Evolutionary conservation across 2,113 vertebrate genomes (phyloP).

Genomic region (Puffinus mauretanicus): DNA sequence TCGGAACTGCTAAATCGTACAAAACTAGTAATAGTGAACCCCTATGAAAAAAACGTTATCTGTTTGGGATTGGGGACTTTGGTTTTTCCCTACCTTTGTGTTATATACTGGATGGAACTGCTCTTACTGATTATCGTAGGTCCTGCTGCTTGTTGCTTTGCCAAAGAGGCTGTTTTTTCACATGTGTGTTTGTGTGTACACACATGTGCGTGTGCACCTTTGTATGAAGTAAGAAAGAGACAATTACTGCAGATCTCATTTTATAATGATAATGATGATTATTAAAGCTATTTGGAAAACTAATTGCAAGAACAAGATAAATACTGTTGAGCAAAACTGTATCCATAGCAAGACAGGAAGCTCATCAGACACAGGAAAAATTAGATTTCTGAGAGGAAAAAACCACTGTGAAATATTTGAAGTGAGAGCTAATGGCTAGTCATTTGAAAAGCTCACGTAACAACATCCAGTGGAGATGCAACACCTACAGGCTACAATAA

Average conservation of each 20-base stretch:
- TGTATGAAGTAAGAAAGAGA: background rate
- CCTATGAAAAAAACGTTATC: background rate
- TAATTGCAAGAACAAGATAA: background rate
- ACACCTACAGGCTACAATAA: background rate
- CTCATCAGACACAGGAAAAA: background rate
- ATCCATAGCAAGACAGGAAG: background rate
- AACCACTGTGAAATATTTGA: background rate
- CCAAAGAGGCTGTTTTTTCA: background rate
- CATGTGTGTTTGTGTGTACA: fast-evolving
- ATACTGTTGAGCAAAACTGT: background rate
- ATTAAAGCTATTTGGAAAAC: background rate
- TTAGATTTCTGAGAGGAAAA: background rate
- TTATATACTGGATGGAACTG: background rate
- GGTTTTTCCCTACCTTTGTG: background rate
- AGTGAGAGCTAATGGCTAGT: background rate
- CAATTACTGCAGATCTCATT: background rate
- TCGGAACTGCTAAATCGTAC: background rate
- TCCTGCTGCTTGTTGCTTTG: background rate
- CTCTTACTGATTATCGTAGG: background rate
- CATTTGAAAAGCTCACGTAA: background rate
- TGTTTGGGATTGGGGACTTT: background rate
- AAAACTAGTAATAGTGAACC: background rate
- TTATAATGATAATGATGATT: background rate
- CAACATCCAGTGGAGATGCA: background rate
- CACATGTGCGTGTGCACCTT: fast-evolving